A percentile compares a stretch with the other conserved stretches of the same genome.
These are phyloP conservation scores for Pimpla rufipes DNA, from an alignment of 2,888 invertebrate genomes.

Conservation along the genomic window DNA sequence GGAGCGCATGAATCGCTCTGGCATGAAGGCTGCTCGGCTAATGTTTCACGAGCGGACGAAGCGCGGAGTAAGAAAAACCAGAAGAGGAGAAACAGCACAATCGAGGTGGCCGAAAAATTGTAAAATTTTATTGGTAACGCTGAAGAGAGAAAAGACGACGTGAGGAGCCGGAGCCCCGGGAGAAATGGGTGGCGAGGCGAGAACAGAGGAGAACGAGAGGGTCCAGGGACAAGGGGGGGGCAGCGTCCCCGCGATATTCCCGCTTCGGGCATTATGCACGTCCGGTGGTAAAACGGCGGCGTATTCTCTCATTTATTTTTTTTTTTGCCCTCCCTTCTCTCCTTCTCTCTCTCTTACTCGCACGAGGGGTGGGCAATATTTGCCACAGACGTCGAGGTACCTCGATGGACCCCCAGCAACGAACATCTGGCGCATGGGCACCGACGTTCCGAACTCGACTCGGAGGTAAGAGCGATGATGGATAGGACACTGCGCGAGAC, in stretches of 20 bases:
- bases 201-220: conserved; percentile 35
- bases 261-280: conserved; percentile 77
- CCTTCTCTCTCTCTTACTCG: conserved; percentile 24
- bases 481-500: conserved; percentile 71
- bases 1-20: neutral
- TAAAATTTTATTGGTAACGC: conserved; percentile 71
- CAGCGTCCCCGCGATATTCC: conserved; percentile 65
- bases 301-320: conserved; percentile 26
- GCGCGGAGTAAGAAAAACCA: conserved; percentile 1
- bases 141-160: neutral
- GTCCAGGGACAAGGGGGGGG: conserved; percentile 53
- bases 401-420: conserved; percentile 77
- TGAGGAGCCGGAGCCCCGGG: neutral
- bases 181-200: conserved; percentile 23
- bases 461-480: conserved; percentile 71
- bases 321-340: neutral
- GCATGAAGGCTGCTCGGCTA: conserved; percentile 1
- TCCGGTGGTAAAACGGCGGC: conserved; percentile 50
- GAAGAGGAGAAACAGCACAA: conserved; percentile 52
- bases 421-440: conserved; percentile 78
- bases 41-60: neutral
- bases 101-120: conserved; percentile 72
- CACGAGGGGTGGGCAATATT: conserved; percentile 76
- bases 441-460: conserved; percentile 42
- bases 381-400: conserved; percentile 70